Evolutionary conservation across 2,888 invertebrate genomes (phyloP), one percentile per base, ranked within the genome.

Genomic region (Melinopterus prodromus): DNA sequence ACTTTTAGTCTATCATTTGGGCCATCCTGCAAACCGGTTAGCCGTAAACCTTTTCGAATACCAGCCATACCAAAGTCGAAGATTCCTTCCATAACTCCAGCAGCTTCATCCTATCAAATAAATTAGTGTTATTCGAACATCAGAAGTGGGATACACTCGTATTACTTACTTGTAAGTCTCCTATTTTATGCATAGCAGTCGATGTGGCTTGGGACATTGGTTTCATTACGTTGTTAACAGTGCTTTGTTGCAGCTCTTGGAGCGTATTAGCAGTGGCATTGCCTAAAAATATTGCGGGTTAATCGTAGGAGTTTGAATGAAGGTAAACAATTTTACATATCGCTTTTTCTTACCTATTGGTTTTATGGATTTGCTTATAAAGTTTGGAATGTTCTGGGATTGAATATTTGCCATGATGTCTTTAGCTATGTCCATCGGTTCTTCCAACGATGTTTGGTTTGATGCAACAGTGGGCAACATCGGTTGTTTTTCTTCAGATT

Each of bases 21-120:
- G 79, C 86, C 91, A 77, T 93, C 93, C 82, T 93, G 91, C 14
- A 93, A 90, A 0, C 93, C 92, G 0, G 93, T 93, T 72, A 93
- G 90, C 0, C 92, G 89, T 37, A 89, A 87, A 0, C 93, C 93
- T 83, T 92, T 93, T 85, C 92, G 91, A 14, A 93, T 84, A 0
- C 92, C 92, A 0, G 93, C 92, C 82, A 92, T 91, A 16, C 93
- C 93, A 82, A 92, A 92, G 86, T 93, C 93, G 37, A 93, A 86
- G 0, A 93, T 89, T 0, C 93, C 93, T 85, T 93, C 93, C 88
- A 93, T 92, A 89, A 93, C 91, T 0, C 92, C 93, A 0, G 92
- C 93, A 0, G 93, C 93, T 86, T 93, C 93, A 80, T 93, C 93
- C 92, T 93, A 69, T 35, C 80, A 77, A 77, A 71, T 70, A 69